phyloP scores from a whole-genome alignment of 2,888 invertebrate genomes.

The Oscheius sp. region DNA sequence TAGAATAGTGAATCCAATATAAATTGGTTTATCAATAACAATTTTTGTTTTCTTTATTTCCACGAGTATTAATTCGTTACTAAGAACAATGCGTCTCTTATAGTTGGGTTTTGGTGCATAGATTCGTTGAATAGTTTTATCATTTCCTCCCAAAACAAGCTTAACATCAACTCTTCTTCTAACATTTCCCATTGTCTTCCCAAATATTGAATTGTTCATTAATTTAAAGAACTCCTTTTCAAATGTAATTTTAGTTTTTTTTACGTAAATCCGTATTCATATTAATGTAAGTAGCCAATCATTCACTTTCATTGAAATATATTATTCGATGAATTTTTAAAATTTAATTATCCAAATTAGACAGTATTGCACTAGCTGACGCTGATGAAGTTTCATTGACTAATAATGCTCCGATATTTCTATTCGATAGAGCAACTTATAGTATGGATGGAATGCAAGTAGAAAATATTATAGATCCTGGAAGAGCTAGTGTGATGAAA shows the following conservation, averaged over 20 bases:
- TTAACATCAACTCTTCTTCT: slow-evolving; percentile 69
- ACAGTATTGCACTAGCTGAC: not conserved
- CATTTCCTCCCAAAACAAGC: slow-evolving; percentile 38
- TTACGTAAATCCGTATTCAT: no score
- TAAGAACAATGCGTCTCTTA: slow-evolving; percentile 30
- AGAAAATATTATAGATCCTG: no score
- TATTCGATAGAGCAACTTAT: no score
- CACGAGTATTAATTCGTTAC: slow-evolving; percentile 32
- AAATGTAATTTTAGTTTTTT: no score
- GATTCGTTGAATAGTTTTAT: slow-evolving; percentile 13
- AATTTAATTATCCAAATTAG: not conserved
- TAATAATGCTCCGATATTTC: not conserved
- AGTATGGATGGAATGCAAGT: no score
- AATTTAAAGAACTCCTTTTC: slow-evolving; percentile 71
- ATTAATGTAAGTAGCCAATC: no score
- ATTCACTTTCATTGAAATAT: no score
- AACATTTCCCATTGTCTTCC: no score
- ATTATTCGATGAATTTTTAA: no score
- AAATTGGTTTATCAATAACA: slow-evolving; percentile 32
- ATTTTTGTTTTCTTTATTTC: slow-evolving; percentile 50
- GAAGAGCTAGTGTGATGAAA: not conserved
- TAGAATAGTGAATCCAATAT: slow-evolving; percentile 45
- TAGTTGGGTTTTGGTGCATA: slow-evolving; percentile 38
- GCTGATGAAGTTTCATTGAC: not conserved
- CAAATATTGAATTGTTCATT: slow-evolving; percentile 70